Conservation (phyloP, 1,140 invertebrate genomes). For the Drosophila kanapiae region DNA sequence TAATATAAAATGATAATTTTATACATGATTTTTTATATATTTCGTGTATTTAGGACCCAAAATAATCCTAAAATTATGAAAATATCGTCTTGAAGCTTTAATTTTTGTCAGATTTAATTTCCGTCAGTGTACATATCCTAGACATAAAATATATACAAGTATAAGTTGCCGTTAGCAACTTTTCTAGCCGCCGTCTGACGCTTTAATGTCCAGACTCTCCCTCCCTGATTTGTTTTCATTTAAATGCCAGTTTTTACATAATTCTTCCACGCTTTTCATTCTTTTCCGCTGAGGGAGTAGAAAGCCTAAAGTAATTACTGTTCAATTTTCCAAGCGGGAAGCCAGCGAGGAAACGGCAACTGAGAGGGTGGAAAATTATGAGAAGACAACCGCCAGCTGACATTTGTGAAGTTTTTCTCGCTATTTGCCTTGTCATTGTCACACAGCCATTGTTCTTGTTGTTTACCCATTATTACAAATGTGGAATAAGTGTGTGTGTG, state of each 20-base stretch:
- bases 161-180: slow-evolving; percentile 10
- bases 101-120: background rate
- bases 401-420: slow-evolving; percentile 45
- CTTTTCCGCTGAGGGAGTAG: slow-evolving; percentile 5
- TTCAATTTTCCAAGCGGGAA: slow-evolving; percentile 51
- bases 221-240: slow-evolving; percentile 31
- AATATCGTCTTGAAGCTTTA: background rate
- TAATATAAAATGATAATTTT: too few species aligned
- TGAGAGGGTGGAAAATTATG: slow-evolving; percentile 38
- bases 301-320: slow-evolving; percentile 66
- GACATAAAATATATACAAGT: slow-evolving; percentile 17
- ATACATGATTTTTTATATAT: too few species aligned
- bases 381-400: slow-evolving; percentile 39
- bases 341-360: too few species aligned
- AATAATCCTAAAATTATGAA: background rate
- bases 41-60: too few species aligned
- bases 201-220: slow-evolving; percentile 16
- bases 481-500: background rate
- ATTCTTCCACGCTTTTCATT: slow-evolving; percentile 15
- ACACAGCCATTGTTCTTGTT: slow-evolving; percentile 48
- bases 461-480: slow-evolving; percentile 47
- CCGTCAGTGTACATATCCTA: slow-evolving; percentile 3
- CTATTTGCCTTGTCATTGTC: slow-evolving; percentile 74
- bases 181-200: slow-evolving; percentile 27
- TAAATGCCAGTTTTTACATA: slow-evolving; percentile 23